Evolutionary conservation across 2,113 vertebrate species (phyloP).

Genomic region (Pachypanchax playfairii): DNA sequence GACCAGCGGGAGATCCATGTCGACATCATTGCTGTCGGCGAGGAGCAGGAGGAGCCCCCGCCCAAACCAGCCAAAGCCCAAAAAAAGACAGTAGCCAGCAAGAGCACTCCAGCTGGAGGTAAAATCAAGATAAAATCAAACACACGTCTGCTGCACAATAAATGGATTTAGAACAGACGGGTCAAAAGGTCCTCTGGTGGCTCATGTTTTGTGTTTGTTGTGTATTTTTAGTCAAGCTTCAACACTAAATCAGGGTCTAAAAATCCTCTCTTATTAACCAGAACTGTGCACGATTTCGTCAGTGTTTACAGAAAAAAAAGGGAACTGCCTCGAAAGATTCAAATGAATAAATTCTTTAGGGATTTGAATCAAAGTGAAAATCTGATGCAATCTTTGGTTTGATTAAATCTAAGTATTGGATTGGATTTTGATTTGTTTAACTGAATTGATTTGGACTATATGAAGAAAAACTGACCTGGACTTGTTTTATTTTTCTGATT

Average conservation of each 20-base stretch:
- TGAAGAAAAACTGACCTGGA: too few relatives aligned
- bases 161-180: neutral
- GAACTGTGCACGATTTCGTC: neutral
- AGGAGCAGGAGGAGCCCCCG: slow-evolving; percentile 71
- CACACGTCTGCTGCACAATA: neutral
- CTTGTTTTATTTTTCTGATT: too few relatives aligned
- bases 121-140: slow-evolving; percentile 6
- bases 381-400: neutral
- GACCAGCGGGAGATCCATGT: slow-evolving; percentile 76
- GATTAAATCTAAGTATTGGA: neutral
- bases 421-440: neutral
- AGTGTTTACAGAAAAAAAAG: neutral
- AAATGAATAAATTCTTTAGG: neutral
- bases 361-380: neutral
- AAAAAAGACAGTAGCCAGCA: slow-evolving; percentile 68
- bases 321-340: neutral
- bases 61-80: slow-evolving; percentile 63
- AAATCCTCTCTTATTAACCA: too few relatives aligned
- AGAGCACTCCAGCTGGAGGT: slow-evolving; percentile 62
- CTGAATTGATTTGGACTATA: neutral
- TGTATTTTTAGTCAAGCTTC: too few relatives aligned
- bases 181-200: neutral
- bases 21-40: slow-evolving; percentile 70
- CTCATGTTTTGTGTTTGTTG: neutral
- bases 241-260: too few relatives aligned